Conservation (phyloP, 2,797 vertebrate species). For the Catostomus latipinnis region DNA sequence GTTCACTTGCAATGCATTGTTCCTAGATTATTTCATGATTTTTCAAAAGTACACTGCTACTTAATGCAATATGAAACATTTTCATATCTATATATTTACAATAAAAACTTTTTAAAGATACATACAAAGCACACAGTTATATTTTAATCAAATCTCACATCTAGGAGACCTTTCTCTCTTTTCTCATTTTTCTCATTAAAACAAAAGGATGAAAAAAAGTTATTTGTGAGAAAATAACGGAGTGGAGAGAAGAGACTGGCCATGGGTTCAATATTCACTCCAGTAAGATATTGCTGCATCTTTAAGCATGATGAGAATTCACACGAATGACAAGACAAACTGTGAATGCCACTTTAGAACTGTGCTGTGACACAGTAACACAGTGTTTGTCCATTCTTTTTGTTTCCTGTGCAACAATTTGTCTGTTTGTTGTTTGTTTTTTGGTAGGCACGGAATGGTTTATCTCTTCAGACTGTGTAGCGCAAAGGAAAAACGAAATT, state of each 20-base stretch:
- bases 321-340: conserved; percentile 26
- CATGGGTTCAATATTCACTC: conserved; percentile 47
- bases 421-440: conserved; percentile 50
- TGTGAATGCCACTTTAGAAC: too few species aligned
- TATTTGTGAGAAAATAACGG: conserved; percentile 12
- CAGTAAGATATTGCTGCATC: conserved; percentile 49
- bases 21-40: conserved; percentile 72
- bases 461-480: conserved; percentile 72
- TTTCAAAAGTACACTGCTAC: conserved; percentile 74
- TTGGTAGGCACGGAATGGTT: conserved; percentile 88
- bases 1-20: conserved; percentile 80
- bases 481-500: conserved; percentile 72
- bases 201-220: conserved; percentile 13
- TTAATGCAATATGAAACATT: conserved; percentile 79
- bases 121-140: conserved; percentile 70
- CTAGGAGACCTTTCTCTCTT: conserved; percentile 37
- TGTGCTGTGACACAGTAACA: conserved; percentile 6
- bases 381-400: conserved; percentile 14
- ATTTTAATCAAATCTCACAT: conserved; percentile 65
- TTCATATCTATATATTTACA: conserved; percentile 92
- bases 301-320: background rate
- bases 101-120: conserved; percentile 83
- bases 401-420: conserved; percentile 24
- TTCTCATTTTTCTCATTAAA: conserved; percentile 26
- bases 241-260: conserved; percentile 54